phyloP scores from a whole-genome alignment of 2,113 vertebrate genomes.

The Equus quagga region DNA sequence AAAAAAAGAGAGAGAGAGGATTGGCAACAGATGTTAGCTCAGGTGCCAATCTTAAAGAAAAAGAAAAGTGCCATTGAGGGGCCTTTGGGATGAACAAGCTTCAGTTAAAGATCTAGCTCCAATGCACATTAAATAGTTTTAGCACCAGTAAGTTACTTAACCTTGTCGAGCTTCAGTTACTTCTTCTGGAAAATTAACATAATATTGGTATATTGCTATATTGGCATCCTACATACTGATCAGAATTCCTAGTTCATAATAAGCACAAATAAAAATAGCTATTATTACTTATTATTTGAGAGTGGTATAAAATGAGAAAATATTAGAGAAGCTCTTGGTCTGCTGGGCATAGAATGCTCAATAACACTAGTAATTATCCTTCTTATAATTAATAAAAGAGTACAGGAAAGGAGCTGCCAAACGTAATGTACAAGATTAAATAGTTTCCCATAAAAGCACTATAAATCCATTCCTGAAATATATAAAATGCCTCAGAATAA shows the following conservation, averaged over 20 bases:
- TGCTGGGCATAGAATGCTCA: neutral
- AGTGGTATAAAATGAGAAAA: slow-evolving; percentile 19
- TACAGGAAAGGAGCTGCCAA: neutral
- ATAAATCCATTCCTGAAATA: neutral
- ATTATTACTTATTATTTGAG: slow-evolving; percentile 22
- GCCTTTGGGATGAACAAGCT: neutral
- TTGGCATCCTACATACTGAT: neutral
- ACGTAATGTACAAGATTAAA: neutral
- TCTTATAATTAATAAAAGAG: neutral
- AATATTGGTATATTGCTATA: too few species aligned
- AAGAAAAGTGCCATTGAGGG: neutral
- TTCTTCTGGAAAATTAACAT: neutral
- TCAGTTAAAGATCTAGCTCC: neutral
- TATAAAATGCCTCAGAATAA: neutral
- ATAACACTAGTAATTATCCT: neutral
- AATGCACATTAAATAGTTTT: neutral
- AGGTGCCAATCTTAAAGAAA: too few species aligned
- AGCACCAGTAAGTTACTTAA: neutral
- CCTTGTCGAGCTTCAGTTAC: neutral
- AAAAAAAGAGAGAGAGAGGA: too few species aligned
- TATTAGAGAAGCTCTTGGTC: neutral
- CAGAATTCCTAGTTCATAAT: neutral
- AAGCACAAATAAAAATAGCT: neutral
- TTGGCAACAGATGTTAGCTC: too few species aligned
- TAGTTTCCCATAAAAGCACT: neutral